These are phyloP conservation scores for Euspilapteryx auroguttella DNA, from an alignment of 2,888 invertebrate species.

Conservation along the genomic window DNA sequence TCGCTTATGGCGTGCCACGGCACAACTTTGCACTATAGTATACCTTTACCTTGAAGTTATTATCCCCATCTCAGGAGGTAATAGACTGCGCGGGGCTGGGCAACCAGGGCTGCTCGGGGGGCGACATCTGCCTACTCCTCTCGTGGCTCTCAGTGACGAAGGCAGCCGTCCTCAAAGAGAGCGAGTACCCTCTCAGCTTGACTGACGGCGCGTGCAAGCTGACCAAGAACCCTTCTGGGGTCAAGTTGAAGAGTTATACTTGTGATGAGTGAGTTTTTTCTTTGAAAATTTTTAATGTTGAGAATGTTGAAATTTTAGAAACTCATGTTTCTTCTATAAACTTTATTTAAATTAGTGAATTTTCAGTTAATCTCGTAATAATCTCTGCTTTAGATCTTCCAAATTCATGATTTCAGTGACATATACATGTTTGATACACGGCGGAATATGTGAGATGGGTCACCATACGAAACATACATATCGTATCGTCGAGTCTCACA, in stretches of 20 bases:
- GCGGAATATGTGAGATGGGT: no score
- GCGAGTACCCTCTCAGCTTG: slow-evolving; percentile 65
- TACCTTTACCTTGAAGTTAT: no score
- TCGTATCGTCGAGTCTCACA: no score
- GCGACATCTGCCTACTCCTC: slow-evolving; percentile 77
- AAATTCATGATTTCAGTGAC: no score
- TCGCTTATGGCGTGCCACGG: neutral
- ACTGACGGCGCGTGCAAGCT: slow-evolving; percentile 40
- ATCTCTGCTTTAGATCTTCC: no score
- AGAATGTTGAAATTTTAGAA: no score
- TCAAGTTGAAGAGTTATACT: slow-evolving; percentile 54
- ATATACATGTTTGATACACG: no score
- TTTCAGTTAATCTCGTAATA: no score
- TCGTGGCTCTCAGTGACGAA: slow-evolving; percentile 68
- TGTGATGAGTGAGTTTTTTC: slow-evolving; percentile 66
- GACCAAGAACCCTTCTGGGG: slow-evolving; percentile 37
- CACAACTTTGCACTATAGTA: neutral
- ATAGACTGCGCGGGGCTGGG: slow-evolving; percentile 78
- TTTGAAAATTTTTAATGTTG: no score
- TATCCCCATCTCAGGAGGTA: slow-evolving; percentile 62
- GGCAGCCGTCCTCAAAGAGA: slow-evolving; percentile 56
- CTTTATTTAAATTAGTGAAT: no score
- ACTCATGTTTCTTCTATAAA: no score
- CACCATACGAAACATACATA: no score
- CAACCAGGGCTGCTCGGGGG: slow-evolving; percentile 77